phyloP scores from a whole-genome alignment of 2,888 invertebrate species.

The Dioctria linearis region DNA sequence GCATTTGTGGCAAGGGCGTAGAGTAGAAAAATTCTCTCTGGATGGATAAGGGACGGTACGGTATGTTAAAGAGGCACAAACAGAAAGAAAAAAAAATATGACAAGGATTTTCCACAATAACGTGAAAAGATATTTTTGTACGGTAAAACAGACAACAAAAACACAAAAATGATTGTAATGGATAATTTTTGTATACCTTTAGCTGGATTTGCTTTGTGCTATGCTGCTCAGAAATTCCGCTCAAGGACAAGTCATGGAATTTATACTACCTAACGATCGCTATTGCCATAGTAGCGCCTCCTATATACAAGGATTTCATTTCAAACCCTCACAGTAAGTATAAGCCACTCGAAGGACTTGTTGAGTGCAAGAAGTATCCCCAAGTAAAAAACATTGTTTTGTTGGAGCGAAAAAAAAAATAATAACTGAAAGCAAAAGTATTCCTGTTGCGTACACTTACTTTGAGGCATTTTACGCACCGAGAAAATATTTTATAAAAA shows the following conservation, averaged over 20 bases:
- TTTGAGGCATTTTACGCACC: neutral
- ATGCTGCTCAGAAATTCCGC: neutral
- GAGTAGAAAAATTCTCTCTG: neutral
- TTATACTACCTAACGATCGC: neutral
- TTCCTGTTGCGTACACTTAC: neutral
- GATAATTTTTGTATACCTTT: constrained; percentile 8
- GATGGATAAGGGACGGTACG: neutral
- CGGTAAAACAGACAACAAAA: constrained; percentile 2
- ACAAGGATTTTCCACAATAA: neutral
- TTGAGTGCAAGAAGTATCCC: constrained; percentile 18
- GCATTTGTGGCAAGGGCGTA: neutral
- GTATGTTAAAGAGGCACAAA: neutral
- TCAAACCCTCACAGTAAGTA: neutral
- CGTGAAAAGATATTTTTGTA: no score
- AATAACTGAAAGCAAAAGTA: no score
- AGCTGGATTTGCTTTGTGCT: neutral
- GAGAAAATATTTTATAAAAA: neutral
- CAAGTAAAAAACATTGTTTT: neutral
- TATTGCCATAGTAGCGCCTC: neutral
- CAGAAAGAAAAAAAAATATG: neutral
- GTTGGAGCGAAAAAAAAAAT: no score
- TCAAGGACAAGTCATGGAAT: neutral
- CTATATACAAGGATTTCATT: constrained; percentile 9
- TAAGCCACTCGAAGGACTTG: constrained; percentile 15
- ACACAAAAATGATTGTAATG: neutral